Base-by-base conservation (phyloP, 2,888 invertebrate genomes). In the Stictocephala bisonia region DNA sequence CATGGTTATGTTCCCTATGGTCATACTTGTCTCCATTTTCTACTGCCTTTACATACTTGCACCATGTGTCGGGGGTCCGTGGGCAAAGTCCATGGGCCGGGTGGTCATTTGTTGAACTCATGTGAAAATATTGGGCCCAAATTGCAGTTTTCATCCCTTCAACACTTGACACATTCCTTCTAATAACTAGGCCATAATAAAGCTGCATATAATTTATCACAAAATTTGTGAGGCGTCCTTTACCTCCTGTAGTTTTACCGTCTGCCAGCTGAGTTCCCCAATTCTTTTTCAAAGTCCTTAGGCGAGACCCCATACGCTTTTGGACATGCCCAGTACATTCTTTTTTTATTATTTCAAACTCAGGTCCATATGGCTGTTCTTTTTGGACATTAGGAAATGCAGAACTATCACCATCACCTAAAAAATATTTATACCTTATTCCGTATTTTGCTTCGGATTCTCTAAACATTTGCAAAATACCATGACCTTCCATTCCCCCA, bases 61-160 rank as follows among this genome's bases (percentile, higher is more conserved):
- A 80, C 80, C 78, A 79, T 56, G 76, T 79, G 35, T 50, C 56
- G 4, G 41, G 64, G 24, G 64, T 64, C 35, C 35, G 3, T n/a
- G 79, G 79, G 75, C 80, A 80, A 27, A 75, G 29, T 2, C 75
- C 48, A 66, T 80, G 79, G 27, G 75, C 72, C 18, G 78, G 79
- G 7, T 79, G 73, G 64, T 77, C 76, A 22, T 80, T 77, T 3
- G 80, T 75, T 9, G 78, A 80, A 66, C 24, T 56, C 60, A 77
- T 74, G 51, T 80, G 80, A 41, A 73, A 76, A 70, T 72, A 80
- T 11, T 76, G 76, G 2, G 80, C 79, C 79, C 79, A 80, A 58
- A 81, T 74, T 7, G 74, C 79, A 51, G 74, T 76, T 53, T 78
- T 79, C 78, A 80, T 79, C 4, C 72, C 70, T 51, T 77, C n/a